Evolutionary conservation across 2,888 invertebrate species (phyloP).

Genomic region (Leuctra nigra): DNA sequence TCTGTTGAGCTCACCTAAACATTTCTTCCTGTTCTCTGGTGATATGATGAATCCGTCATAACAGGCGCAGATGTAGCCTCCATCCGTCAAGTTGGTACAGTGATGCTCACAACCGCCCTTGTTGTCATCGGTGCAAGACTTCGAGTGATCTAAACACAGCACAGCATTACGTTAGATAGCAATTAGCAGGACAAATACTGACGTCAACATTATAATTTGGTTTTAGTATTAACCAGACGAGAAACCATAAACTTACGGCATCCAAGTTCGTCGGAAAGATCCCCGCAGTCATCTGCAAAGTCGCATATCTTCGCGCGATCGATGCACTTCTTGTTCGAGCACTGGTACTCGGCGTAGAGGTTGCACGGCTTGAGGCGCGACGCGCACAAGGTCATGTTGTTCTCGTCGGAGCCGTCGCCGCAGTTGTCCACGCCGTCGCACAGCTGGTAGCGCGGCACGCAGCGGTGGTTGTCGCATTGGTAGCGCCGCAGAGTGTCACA

Average conservation of each 20-base stretch:
- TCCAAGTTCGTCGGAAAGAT: constrained; percentile 82
- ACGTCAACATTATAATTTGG: neutral
- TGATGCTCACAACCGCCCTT: constrained; percentile 87
- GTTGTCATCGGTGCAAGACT: constrained; percentile 38
- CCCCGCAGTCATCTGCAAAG: constrained; percentile 84
- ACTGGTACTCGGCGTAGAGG: constrained; percentile 72
- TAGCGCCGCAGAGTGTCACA: constrained; percentile 78
- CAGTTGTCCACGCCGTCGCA: constrained; percentile 93
- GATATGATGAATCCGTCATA: constrained; percentile 79
- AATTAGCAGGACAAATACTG: no score
- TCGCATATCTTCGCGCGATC: constrained; percentile 76
- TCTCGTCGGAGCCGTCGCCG: constrained; percentile 92
- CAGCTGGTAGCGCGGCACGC: constrained; percentile 76
- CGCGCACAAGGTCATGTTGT: constrained; percentile 85
- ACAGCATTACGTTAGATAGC: neutral
- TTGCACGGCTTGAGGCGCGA: constrained; percentile 70
- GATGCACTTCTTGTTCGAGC: constrained; percentile 82
- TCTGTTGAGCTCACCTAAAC: constrained; percentile 43
- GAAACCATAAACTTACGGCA: constrained; percentile 57
- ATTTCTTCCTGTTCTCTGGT: constrained; percentile 70
- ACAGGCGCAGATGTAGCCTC: constrained; percentile 88
- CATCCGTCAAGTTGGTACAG: constrained; percentile 76
- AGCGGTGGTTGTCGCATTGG: constrained; percentile 85
- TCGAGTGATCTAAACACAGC: constrained; percentile 39
- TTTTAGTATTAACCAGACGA: neutral